phyloP scores from a whole-genome alignment of 2,888 invertebrate genomes.

The Notocelia uddmanniana region DNA sequence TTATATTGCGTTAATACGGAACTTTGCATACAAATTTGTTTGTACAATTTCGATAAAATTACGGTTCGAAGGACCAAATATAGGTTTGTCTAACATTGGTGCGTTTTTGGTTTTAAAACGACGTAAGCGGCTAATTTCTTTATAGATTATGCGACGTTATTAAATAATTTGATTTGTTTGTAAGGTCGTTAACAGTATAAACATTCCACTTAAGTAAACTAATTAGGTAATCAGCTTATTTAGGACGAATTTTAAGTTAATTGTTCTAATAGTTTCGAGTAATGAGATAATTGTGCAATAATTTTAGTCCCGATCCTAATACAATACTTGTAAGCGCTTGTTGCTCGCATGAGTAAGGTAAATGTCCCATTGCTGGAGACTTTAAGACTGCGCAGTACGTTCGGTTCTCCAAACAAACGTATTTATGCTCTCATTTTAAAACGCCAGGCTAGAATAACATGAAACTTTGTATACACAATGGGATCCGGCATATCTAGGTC shows the following conservation, averaged over 20 bases:
- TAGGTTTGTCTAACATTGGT: conserved; percentile 32
- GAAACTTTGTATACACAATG: no score
- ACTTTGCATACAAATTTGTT: conserved; percentile 32
- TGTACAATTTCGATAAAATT: conserved; percentile 24
- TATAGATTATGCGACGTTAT: neutral
- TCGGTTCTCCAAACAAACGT: no score
- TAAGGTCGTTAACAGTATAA: conserved; percentile 7
- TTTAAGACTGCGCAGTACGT: no score
- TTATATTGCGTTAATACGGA: conserved; percentile 13
- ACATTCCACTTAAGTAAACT: conserved; percentile 6
- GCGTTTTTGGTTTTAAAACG: neutral
- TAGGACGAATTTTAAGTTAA: conserved; percentile 1
- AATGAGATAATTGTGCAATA: no score
- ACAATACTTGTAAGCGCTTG: no score
- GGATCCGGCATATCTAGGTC: no score
- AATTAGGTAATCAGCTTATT: conserved; percentile 3
- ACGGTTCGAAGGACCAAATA: conserved; percentile 33
- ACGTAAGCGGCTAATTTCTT: neutral
- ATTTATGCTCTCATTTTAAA: no score
- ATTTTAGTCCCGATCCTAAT: no score
- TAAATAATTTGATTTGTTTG: conserved; percentile 9
- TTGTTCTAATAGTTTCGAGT: neutral
- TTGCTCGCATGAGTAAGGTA: no score
- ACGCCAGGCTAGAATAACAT: no score
- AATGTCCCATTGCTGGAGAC: no score